Conservation (phyloP, 1,140 invertebrate species). For the Mesaphorura yosii region DNA sequence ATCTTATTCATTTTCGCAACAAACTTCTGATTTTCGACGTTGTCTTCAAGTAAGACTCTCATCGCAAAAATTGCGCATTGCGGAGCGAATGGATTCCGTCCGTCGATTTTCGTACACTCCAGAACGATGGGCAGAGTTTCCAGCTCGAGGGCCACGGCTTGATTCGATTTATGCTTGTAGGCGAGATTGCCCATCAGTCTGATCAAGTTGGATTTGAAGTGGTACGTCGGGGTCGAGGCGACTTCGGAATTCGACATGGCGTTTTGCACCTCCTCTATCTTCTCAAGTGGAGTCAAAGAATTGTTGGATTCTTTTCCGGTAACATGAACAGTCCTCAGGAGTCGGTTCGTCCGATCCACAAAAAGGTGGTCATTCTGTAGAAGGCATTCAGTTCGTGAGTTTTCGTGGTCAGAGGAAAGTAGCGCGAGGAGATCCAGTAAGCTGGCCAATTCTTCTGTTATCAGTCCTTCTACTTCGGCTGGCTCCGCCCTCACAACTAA, state of each 20-base stretch:
- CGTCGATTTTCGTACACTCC: constrained; percentile 7
- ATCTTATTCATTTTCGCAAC: neutral
- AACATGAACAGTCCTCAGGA: constrained; percentile 1
- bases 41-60: neutral
- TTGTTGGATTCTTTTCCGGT: neutral
- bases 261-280: neutral
- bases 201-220: constrained; percentile 7
- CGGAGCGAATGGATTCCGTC: constrained; percentile 6
- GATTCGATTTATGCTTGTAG: neutral
- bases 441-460: too few relatives aligned
- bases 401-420: too few relatives aligned
- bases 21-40: constrained; percentile 3
- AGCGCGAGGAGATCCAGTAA: too few relatives aligned
- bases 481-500: too few relatives aligned
- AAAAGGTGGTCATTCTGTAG: too few relatives aligned
- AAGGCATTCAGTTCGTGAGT: too few relatives aligned
- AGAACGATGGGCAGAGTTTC: neutral
- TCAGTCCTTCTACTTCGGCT: too few relatives aligned
- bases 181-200: neutral
- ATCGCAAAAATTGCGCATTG: constrained; percentile 5
- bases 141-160: neutral
- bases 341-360: too few relatives aligned
- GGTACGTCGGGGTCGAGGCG: neutral
- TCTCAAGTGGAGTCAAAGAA: constrained; percentile 2
- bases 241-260: neutral